Base-by-base conservation (phyloP, 2,113 vertebrate species). In the Cyanoliseus patagonus region DNA sequence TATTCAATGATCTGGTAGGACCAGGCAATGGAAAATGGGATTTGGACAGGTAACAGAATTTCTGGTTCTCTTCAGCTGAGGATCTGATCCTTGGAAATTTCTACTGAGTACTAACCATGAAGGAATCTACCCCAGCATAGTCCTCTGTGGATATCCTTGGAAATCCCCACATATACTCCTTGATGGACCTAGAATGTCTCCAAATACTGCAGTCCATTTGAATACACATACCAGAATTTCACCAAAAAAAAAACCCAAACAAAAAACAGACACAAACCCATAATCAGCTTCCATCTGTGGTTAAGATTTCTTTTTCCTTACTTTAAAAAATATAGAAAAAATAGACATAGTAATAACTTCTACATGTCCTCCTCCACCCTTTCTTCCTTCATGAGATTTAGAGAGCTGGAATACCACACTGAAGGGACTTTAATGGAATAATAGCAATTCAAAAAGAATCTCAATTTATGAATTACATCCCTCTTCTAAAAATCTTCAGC, bases 351-450 rank as follows among this genome's bases (percentile, higher is more conserved):
- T 44, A 49, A 49, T 52, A 66, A 53, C 3, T 47, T 55, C 23
- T 53, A 41, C 6, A 13, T 7, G 9, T 74, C 37, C 19, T 10
- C 13, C 12, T 17, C 3, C 0, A 0, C 5, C 24, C 2, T 5
- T 44, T 55, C 8, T 46, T 76, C 61, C 27, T 93, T 61, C 41
- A 27, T 39, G 44, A 83, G 25, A 27, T 2, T 41, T 33, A 2
- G 5, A 68, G 47, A 81, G 12, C 17, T 68, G 42, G 52, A 67
- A 67, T 51, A 16, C 10, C 39, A 53, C 9, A 2, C 3, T 3
- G 11, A 13, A 52, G 16, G 6, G 13, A 39, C 6, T 79, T 87
- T 28, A 59, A 19, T 33, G 19, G 33, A 74, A 66, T 35, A 76
- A 31, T 7, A 69, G 3, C 5, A 72, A 64, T 53, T 13, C 5